Conservation (phyloP, 2,113 vertebrate species). For the Thymallus thymallus region DNA sequence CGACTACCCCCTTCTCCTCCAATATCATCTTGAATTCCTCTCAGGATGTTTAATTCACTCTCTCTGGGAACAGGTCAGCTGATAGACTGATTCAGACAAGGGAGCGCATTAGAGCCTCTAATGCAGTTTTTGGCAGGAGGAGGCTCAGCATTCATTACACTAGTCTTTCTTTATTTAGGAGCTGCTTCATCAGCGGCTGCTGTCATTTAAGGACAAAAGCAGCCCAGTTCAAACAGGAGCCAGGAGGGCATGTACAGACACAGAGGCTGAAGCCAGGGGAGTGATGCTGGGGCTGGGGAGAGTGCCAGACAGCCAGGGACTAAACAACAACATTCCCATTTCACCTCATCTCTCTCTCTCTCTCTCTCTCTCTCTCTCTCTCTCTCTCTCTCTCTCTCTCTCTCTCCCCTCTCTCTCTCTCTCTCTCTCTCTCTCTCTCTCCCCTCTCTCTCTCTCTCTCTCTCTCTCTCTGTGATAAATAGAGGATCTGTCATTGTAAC, state of each 20-base stretch:
- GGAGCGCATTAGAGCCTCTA: slow-evolving; percentile 47
- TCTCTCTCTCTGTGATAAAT: slow-evolving; percentile 20
- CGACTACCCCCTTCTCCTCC: slow-evolving; percentile 16
- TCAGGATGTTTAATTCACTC: slow-evolving; percentile 42
- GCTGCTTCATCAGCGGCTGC: slow-evolving; percentile 47
- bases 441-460: not conserved
- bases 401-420: not conserved
- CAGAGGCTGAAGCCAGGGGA: too few relatives aligned
- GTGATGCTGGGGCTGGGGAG: not conserved
- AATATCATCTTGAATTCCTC: slow-evolving; percentile 29
- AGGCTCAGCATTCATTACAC: slow-evolving; percentile 42
- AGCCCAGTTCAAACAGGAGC: too few relatives aligned
- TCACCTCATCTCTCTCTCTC: not conserved
- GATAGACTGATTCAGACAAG: slow-evolving; percentile 42
- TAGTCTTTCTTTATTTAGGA: slow-evolving; percentile 54
- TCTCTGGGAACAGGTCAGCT: slow-evolving; percentile 23
- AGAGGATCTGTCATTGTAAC: slow-evolving; percentile 15
- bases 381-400: not conserved
- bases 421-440: not conserved
- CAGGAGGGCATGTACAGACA: too few relatives aligned
- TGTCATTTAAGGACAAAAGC: slow-evolving; percentile 59
- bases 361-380: not conserved
- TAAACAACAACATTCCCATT: not conserved
- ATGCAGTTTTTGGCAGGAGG: slow-evolving; percentile 60
- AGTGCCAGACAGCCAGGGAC: not conserved